phyloP scores from a whole-genome alignment of 2,113 vertebrate species.

The Boleophthalmus pectinirostris region DNA sequence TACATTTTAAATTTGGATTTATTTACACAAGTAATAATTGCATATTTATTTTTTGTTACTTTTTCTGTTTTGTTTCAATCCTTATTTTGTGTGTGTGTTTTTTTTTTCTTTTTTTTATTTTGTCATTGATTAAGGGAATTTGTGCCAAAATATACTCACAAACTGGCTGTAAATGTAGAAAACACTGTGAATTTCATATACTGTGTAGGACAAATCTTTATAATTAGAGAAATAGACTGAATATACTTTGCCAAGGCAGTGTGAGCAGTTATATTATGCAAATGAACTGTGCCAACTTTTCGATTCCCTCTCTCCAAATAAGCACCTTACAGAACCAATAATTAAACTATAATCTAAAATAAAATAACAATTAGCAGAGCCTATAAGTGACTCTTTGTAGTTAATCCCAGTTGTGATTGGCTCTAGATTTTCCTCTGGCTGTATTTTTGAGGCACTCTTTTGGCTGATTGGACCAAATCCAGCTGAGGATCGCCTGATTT shows the following conservation, averaged over 20 bases:
- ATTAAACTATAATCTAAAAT: not conserved
- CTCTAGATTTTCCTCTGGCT: conserved; percentile 53
- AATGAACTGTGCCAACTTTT: conserved; percentile 23
- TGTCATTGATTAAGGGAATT: not conserved
- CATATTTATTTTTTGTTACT: not conserved
- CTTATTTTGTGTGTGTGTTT: not conserved
- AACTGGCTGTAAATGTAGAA: not conserved
- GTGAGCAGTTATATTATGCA: not conserved
- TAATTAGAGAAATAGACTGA: not conserved
- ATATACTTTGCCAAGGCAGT: not conserved
- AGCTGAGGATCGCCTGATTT: conserved; percentile 60
- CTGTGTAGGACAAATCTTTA: not conserved
- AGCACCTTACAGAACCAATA: not conserved
- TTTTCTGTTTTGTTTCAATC: not conserved
- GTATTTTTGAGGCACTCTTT: conserved; percentile 46
- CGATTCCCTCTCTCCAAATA: not conserved
- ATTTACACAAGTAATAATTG: not conserved
- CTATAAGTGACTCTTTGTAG: conserved; percentile 35
- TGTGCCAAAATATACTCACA: not conserved
- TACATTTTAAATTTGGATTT: not conserved
- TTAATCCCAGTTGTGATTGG: conserved; percentile 54
- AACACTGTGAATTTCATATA: not conserved
- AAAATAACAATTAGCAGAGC: conserved; percentile 24
- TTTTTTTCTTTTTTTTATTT: not conserved
- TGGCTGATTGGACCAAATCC: conserved; percentile 66